These are phyloP conservation scores for Halocynthia roretzi DNA, from an alignment of 23 tunicate genomes.

Conservation along the genomic window DNA sequence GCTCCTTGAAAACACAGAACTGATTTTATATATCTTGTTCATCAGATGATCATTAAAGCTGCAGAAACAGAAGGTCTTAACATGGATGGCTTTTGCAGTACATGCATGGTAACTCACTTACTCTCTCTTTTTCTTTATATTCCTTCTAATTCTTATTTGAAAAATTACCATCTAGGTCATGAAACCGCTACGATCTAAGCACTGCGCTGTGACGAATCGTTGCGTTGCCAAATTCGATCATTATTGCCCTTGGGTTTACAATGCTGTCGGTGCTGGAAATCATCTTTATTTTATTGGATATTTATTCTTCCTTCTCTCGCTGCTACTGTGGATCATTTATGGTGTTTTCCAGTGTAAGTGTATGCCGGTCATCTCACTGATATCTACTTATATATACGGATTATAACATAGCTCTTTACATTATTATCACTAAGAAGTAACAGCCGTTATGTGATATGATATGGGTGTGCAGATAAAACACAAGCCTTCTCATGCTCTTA, in stretches of 20 bases:
- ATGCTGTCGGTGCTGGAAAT: slow-evolving; percentile 92
- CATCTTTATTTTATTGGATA: slow-evolving; percentile 85
- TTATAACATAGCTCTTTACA: neutral
- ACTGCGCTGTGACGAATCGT: slow-evolving; percentile 83
- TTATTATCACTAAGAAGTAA: neutral
- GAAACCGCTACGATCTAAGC: slow-evolving; percentile 88
- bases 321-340: slow-evolving; percentile 66
- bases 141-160: neutral
- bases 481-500: too few species aligned
- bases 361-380: neutral
- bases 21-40: too few species aligned
- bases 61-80: slow-evolving; percentile 74
- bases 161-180: slow-evolving; percentile 27
- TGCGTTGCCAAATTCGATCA: slow-evolving; percentile 93
- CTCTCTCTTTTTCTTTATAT: neutral
- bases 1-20: too few species aligned
- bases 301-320: slow-evolving; percentile 52
- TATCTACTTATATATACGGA: neutral
- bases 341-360: slow-evolving; percentile 77
- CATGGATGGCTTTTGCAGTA: slow-evolving; percentile 68
- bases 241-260: slow-evolving; percentile 98
- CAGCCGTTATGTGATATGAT: too few species aligned
- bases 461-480: too few species aligned
- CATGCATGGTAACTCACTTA: slow-evolving; percentile 58
- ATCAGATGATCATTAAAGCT: slow-evolving; percentile 66